A percentile compares a stretch with the other conserved stretches of the same genome.
phyloP scores from a whole-genome alignment of 2,888 invertebrate species.

The Stratiomys singularior region DNA sequence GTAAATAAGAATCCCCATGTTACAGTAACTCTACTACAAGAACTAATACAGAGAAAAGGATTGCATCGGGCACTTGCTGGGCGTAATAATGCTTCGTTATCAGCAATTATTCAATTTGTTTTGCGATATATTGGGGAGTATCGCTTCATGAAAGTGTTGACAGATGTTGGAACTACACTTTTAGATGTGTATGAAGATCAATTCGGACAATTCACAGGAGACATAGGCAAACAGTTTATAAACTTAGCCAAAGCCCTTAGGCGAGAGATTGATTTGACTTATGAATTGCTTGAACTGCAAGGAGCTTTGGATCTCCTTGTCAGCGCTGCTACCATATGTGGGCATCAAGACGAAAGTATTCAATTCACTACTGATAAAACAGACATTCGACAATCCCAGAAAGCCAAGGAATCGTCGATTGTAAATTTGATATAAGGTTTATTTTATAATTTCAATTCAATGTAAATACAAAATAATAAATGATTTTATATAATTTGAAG shows the following conservation, averaged over 20 bases:
- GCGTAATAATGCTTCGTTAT: conserved; percentile 74
- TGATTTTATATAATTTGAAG: neutral
- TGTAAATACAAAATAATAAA: neutral
- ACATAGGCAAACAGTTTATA: conserved; percentile 71
- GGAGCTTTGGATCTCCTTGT: conserved; percentile 76
- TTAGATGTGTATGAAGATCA: conserved; percentile 79
- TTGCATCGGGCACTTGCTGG: conserved; percentile 80
- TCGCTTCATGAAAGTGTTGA: conserved; percentile 77
- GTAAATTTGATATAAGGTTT: conserved; percentile 13
- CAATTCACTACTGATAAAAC: conserved; percentile 54
- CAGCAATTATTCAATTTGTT: conserved; percentile 79
- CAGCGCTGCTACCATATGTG: conserved; percentile 69
- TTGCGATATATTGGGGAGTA: conserved; percentile 77
- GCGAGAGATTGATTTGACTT: conserved; percentile 75
- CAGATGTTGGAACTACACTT: conserved; percentile 79
- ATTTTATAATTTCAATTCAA: neutral
- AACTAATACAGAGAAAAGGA: conserved; percentile 84
- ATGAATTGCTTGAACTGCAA: conserved; percentile 73
- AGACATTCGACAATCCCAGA: conserved; percentile 58
- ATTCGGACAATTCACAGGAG: conserved; percentile 72
- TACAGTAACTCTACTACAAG: conserved; percentile 84
- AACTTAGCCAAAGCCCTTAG: conserved; percentile 71
- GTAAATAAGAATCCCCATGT: conserved; percentile 76
- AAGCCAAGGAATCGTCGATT: conserved; percentile 57
- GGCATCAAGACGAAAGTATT: conserved; percentile 56